phyloP scores from a whole-genome alignment of 2,113 vertebrate species.

The Pandion haliaetus region DNA sequence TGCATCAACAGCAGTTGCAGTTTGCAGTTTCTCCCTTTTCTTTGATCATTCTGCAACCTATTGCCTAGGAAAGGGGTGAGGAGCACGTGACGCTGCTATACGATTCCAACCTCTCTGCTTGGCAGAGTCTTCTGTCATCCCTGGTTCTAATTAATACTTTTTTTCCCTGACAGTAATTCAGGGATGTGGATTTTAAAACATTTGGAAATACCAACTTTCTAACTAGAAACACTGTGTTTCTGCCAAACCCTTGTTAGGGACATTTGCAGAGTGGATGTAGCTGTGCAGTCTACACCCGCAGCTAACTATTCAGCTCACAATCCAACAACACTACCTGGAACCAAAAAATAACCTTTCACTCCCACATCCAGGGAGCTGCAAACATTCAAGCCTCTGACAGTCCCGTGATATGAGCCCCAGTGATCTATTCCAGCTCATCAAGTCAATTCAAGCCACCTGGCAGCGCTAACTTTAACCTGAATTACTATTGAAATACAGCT shows the following conservation, averaged over 20 bases:
- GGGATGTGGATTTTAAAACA: background rate
- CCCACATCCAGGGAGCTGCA: background rate
- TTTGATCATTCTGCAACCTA: background rate
- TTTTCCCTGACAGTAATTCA: background rate
- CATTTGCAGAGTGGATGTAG: background rate
- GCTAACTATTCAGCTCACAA: fast-evolving
- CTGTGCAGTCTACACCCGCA: background rate
- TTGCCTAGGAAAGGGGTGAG: background rate
- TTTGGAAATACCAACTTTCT: background rate
- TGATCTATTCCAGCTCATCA: background rate
- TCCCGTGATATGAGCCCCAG: fast-evolving
- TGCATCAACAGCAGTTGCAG: background rate
- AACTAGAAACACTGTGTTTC: background rate
- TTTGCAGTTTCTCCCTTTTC: background rate
- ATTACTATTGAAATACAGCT: background rate
- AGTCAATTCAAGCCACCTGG: background rate
- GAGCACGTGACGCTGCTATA: background rate
- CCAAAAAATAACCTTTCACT: background rate
- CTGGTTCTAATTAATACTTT: background rate
- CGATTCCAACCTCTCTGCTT: background rate
- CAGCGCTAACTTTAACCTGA: conserved; percentile 13
- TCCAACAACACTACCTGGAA: background rate
- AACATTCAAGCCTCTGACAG: background rate
- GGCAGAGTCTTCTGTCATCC: fast-evolving
- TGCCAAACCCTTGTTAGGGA: background rate